These are phyloP conservation scores for Vespertilio murinus DNA, from an alignment of 2,797 vertebrate genomes.

Conservation along the genomic window DNA sequence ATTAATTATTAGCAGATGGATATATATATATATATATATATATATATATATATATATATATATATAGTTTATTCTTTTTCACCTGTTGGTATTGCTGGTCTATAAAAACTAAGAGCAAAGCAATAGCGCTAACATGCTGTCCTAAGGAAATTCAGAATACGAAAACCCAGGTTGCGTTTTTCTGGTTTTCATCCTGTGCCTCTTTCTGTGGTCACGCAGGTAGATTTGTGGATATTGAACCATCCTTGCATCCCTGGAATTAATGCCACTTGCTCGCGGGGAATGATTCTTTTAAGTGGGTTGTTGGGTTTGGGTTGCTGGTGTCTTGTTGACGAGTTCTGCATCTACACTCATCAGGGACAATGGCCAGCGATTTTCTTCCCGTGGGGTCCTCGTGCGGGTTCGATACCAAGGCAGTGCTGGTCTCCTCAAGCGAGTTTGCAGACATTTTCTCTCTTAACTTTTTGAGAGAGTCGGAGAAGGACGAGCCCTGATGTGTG, in stretches of 20 bases:
- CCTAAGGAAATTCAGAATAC: not conserved
- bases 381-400: not conserved
- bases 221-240: not conserved
- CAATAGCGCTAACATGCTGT: too few species aligned
- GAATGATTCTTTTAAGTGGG: rapidly evolving
- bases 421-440: too few species aligned
- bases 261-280: rapidly evolving
- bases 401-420: not conserved
- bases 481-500: not conserved
- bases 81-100: not conserved
- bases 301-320: not conserved
- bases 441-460: not conserved
- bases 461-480: not conserved
- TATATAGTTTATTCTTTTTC: not conserved
- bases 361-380: not conserved
- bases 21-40: too few species aligned
- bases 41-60: too few species aligned
- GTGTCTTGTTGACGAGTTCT: not conserved
- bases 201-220: not conserved
- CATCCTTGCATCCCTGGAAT: not conserved
- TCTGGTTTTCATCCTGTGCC: not conserved
- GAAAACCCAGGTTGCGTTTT: not conserved
- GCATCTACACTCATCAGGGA: too few species aligned
- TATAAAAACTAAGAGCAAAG: not conserved
- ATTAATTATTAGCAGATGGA: not conserved